Evolutionary conservation across 2,888 invertebrate species (phyloP).

Genomic region (Antitype chi): DNA sequence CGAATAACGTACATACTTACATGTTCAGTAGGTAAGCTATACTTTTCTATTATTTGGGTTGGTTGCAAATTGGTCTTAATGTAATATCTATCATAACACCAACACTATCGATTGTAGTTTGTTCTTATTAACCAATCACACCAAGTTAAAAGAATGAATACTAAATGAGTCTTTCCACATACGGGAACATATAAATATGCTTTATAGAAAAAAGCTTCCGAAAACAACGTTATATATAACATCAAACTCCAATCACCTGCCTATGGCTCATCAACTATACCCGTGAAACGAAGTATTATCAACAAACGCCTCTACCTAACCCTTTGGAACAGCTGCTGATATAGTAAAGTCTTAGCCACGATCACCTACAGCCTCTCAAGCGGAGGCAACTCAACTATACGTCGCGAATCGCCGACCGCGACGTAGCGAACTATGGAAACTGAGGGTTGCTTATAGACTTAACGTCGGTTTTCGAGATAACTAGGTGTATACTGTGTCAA

Average conservation of each 20-base stretch:
- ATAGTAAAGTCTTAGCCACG: slow-evolving; percentile 13
- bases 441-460: slow-evolving; percentile 9
- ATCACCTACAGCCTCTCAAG: slow-evolving; percentile 29
- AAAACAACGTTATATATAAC: background rate
- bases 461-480: slow-evolving; percentile 2
- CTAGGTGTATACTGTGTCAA: background rate
- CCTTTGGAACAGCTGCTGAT: slow-evolving; percentile 6
- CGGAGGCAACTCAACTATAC: slow-evolving; percentile 30
- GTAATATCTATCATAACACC: too few relatives aligned
- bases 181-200: background rate
- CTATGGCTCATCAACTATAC: background rate
- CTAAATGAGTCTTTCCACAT: too few relatives aligned
- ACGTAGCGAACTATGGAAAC: background rate
- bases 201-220: background rate
- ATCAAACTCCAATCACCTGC: background rate
- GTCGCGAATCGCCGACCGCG: slow-evolving; percentile 41
- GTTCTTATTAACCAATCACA: background rate
- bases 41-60: background rate
- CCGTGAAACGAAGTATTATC: background rate
- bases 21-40: too few relatives aligned
- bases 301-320: slow-evolving; percentile 6
- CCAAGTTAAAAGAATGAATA: background rate
- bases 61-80: background rate
- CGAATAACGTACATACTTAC: background rate
- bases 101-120: background rate